Conservation (phyloP, 1,140 invertebrate genomes). For the Heliconius hewitsoni region DNA sequence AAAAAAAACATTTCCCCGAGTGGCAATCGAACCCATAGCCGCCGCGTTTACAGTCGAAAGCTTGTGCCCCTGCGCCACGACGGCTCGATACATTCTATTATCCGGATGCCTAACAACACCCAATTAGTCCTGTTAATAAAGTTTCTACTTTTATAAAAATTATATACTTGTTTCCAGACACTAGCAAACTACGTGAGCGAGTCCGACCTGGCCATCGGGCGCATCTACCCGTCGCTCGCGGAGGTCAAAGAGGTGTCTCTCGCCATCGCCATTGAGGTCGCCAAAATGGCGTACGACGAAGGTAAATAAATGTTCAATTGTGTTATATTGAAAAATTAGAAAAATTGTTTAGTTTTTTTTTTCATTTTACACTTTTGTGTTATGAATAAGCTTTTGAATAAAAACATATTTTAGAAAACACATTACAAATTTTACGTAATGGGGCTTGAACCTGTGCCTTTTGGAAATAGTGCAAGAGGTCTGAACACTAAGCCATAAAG, state of each 20-base stretch:
- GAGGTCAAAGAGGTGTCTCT: constrained; percentile 94
- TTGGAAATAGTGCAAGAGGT: too few species aligned
- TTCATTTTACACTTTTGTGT: neutral
- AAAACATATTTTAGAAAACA: too few species aligned
- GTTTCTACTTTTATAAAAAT: neutral
- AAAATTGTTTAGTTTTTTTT: neutral
- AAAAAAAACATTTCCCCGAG: too few species aligned
- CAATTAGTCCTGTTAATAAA: too few species aligned
- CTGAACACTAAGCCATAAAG: too few species aligned
- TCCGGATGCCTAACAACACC: too few species aligned
- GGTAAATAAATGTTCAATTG: constrained; percentile 74
- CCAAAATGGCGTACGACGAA: constrained; percentile 93
- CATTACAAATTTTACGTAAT: too few species aligned
- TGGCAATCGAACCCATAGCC: too few species aligned
- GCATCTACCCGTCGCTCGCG: constrained; percentile 96
- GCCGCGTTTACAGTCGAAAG: too few species aligned
- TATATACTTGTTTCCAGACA: constrained; percentile 78
- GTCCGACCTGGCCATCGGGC: constrained; percentile 91
- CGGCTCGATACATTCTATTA: too few species aligned
- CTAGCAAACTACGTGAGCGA: constrained; percentile 92
- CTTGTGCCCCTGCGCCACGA: too few species aligned
- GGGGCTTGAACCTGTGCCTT: too few species aligned
- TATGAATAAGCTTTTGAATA: neutral
- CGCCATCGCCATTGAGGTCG: constrained; percentile 91
- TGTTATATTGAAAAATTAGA: neutral